Base-by-base conservation (phyloP, 2,113 vertebrate genomes). In the Arvicanthis niloticus region DNA sequence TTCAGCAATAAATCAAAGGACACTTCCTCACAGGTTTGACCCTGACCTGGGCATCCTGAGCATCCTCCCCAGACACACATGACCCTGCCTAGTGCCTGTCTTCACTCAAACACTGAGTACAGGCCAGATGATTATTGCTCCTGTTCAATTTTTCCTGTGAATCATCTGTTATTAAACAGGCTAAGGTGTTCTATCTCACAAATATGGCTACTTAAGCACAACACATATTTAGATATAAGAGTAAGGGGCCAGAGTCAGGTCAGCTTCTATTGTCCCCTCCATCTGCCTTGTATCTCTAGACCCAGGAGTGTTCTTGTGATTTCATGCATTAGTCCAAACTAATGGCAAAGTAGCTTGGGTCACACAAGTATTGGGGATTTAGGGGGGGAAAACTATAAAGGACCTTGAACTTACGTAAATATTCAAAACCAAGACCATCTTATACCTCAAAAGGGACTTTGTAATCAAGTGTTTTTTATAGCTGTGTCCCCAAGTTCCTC, bases 401-500 rank as follows among this genome's bases (percentile, higher is more conserved):
- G 22, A 29, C 1, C 76, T 90, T 94, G 17, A 89, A 58, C 92
- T 72, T 84, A 21, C 17, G 78, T 87, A 81, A 92, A 76, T 72
- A 72, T 78, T 7, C 22, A 31, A 93, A 91, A 90, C 77, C 85
- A 91, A 77, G 40, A 40, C 31, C 62, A 72, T 93, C 7, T 80
- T n/a, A n/a, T 31, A 42, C 29, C 67, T 96, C 17, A 67, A 81
- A 81, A 85, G 5, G 21, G 78, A 86, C 70, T 67, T 51, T 70
- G 7, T 78, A 89, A 86, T 70, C n/a, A 21, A 86, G 37, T 91
- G 40, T 94, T 95, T 95, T 96, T 92, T 40, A 58, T 29, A 85
- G 56, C 40, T 42, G 15, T 89, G 65, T 51, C 48, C 48, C 65
- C 81, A 65, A 88, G 45, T 78, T 65, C 24, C 24, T 78, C 88